Conservation (phyloP, 2,888 invertebrate species). For the Diarsia mendica region DNA sequence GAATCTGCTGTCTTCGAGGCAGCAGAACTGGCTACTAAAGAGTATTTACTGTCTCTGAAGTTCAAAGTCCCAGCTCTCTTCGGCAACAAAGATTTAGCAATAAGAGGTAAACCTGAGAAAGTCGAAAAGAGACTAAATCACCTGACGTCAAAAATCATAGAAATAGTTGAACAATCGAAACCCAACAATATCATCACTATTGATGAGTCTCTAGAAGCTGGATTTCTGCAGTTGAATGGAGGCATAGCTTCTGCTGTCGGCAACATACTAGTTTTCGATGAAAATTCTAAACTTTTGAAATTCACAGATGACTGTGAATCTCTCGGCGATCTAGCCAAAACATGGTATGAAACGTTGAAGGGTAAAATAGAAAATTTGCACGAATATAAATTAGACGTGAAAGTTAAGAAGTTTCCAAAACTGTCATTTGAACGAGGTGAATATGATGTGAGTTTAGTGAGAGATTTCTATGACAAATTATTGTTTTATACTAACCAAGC, state of each 20-base stretch:
- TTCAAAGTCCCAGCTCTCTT: constrained; percentile 55
- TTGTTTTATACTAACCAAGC: constrained; percentile 57
- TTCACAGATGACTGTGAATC: constrained; percentile 26
- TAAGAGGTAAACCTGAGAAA: constrained; percentile 39
- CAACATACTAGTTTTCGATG: constrained; percentile 22
- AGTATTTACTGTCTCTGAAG: constrained; percentile 24
- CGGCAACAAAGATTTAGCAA: constrained; percentile 55
- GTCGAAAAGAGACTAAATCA: not conserved
- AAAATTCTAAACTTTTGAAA: too few relatives aligned
- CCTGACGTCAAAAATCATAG: not conserved
- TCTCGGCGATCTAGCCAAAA: constrained; percentile 29
- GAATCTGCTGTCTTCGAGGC: constrained; percentile 37
- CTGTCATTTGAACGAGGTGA: constrained; percentile 26
- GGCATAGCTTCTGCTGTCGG: constrained; percentile 53
- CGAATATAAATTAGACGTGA: constrained; percentile 34
- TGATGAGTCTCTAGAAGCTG: constrained; percentile 38
- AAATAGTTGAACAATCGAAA: constrained; percentile 22
- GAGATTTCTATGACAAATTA: constrained; percentile 44
- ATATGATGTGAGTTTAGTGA: constrained; percentile 29
- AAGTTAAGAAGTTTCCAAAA: constrained; percentile 53
- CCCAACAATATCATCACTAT: constrained; percentile 24
- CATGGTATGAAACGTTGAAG: constrained; percentile 1
- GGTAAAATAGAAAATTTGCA: constrained; percentile 30
- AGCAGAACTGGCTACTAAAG: constrained; percentile 29
- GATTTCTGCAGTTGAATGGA: constrained; percentile 27